Evolutionary conservation across 2,888 invertebrate species (phyloP).

Genomic region (Mythimna albipuncta): DNA sequence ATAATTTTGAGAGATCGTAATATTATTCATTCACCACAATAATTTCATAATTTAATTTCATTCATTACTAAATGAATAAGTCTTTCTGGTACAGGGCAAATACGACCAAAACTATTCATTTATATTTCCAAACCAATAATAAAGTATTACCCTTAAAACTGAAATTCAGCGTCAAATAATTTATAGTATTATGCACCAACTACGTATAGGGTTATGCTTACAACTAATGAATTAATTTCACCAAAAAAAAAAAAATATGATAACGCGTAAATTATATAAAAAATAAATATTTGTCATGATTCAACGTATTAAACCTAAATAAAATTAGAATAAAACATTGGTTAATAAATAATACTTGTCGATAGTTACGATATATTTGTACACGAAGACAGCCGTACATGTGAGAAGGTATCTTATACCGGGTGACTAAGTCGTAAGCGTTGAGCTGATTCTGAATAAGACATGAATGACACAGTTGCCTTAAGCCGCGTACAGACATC

Average conservation of each 20-base stretch:
- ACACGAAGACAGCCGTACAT: slow-evolving; percentile 82
- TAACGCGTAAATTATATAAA: slow-evolving; percentile 71
- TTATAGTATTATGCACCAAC: slow-evolving; percentile 78
- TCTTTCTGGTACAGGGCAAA: slow-evolving; percentile 44
- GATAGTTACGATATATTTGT: slow-evolving; percentile 79
- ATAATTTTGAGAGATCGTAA: slow-evolving; percentile 53
- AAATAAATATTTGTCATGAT: slow-evolving; percentile 89
- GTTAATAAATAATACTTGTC: slow-evolving; percentile 83
- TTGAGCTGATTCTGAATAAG: slow-evolving; percentile 47
- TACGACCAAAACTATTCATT: slow-evolving; percentile 39
- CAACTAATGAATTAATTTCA: slow-evolving; percentile 64
- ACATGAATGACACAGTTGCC: slow-evolving; percentile 20
- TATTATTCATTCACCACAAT: slow-evolving; percentile 51
- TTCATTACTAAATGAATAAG: slow-evolving; percentile 52
- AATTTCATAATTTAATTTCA: slow-evolving; percentile 66
- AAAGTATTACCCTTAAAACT: slow-evolving; percentile 37
- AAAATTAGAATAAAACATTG: slow-evolving; percentile 75
- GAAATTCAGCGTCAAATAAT: slow-evolving; percentile 59
- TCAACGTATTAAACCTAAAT: slow-evolving; percentile 82
- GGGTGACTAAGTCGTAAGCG: slow-evolving; percentile 69
- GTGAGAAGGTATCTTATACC: slow-evolving; percentile 79
- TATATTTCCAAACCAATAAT: slow-evolving; percentile 35
- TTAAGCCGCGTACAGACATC: too few species aligned
- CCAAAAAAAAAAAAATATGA: slow-evolving; percentile 55
- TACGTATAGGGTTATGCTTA: slow-evolving; percentile 64